Evolutionary conservation across 2,888 invertebrate genomes (phyloP).

Genomic region (Drosophila helvetica): DNA sequence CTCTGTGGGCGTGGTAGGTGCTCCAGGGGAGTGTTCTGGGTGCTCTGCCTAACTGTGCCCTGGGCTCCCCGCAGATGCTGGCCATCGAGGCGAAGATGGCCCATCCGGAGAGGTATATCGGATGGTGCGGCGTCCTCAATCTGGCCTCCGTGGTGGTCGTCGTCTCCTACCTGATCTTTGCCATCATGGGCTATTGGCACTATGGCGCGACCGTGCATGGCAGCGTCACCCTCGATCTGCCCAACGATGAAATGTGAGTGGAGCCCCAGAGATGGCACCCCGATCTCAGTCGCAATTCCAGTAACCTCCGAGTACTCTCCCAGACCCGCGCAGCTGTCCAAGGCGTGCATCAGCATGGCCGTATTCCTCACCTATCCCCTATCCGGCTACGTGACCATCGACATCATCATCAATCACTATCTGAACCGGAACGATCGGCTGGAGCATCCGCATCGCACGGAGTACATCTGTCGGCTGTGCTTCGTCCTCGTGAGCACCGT

Average conservation of each 20-base stretch:
- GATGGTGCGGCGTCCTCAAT: conserved; percentile 94
- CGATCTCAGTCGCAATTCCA: neutral
- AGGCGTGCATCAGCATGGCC: conserved; percentile 90
- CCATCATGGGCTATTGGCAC: conserved; percentile 95
- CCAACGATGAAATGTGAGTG: conserved; percentile 87
- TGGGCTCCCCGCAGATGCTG: conserved; percentile 85
- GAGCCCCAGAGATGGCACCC: neutral
- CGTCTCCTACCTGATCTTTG: conserved; percentile 90
- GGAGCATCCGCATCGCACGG: conserved; percentile 19
- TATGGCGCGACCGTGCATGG: conserved; percentile 89
- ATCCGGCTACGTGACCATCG: conserved; percentile 97
- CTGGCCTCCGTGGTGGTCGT: conserved; percentile 92
- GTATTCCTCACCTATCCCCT: conserved; percentile 96
- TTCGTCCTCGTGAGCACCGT: conserved; percentile 25
- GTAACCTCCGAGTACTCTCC: conserved; percentile 75
- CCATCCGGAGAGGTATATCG: conserved; percentile 92
- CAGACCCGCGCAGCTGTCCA: conserved; percentile 90
- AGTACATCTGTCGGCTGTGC: conserved; percentile 33
- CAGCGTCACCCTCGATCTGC: conserved; percentile 94
- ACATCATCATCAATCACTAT: conserved; percentile 90
- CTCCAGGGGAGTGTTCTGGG: conserved; percentile 72
- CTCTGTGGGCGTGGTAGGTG: conserved; percentile 88
- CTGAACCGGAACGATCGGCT: conserved; percentile 5
- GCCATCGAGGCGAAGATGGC: conserved; percentile 97
- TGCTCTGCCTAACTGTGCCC: conserved; percentile 46